Evolutionary conservation across 2,888 invertebrate species (phyloP), one percentile per base, ranked within the genome.

Genomic region (Anodontia alba): DNA sequence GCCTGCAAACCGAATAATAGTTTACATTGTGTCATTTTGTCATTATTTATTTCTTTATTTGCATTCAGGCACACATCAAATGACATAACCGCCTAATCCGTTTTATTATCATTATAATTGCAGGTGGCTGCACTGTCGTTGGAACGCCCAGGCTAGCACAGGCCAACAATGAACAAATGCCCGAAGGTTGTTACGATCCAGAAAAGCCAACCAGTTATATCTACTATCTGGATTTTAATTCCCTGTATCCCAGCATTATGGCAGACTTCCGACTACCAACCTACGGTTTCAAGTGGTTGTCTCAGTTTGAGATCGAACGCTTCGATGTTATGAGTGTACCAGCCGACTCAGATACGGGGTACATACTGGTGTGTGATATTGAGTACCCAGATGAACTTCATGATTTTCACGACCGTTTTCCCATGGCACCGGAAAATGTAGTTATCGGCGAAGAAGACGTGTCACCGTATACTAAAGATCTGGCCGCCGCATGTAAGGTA

Each of bases 91-190:
- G n/a, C n/a, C n/a, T n/a, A n/a, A n/a, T n/a, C n/a, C n/a, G n/a
- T n/a, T n/a, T n/a, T n/a, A n/a, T n/a, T 42, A 8, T 49, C n/a
- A 5, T 10, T 49, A 49, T 49, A 17, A n/a, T n/a, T n/a, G n/a
- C n/a, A n/a, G n/a, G n/a, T n/a, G n/a, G n/a, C n/a, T n/a, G n/a
- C n/a, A n/a, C n/a, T n/a, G n/a, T n/a, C n/a, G n/a, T n/a, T n/a
- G n/a, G n/a, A n/a, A n/a, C n/a, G n/a, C n/a, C n/a, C n/a, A n/a
- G n/a, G n/a, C n/a, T n/a, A n/a, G n/a, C n/a, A n/a, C n/a, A n/a
- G n/a, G n/a, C n/a, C n/a, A 49, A 74, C 49, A 67, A 67, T 43
- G 46, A 29, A 31, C 62, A 74, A 1, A 74, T 74, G 74, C 67
- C 74, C 0, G 36, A 1, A 15, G 67, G 49, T 20, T 33, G 5